Evolutionary conservation across 2,888 invertebrate genomes (phyloP).

Genomic region (Mactromeris polynyma): DNA sequence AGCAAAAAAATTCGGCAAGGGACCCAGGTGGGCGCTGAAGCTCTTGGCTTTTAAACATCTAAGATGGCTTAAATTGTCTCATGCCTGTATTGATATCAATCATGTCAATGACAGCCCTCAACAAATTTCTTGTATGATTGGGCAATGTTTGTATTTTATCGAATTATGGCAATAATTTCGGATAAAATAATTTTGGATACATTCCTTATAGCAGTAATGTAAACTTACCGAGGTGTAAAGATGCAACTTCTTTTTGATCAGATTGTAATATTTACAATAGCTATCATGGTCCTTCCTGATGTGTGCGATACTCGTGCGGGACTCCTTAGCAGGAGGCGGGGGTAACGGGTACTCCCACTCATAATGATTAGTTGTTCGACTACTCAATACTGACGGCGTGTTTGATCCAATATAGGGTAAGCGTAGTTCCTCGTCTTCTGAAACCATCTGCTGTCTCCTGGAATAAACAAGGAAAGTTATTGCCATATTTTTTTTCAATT

Average conservation of each 20-base stretch:
- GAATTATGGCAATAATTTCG: too few relatives aligned
- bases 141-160: too few relatives aligned
- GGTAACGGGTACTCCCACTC: conserved; percentile 78
- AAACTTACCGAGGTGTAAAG: conserved; percentile 81
- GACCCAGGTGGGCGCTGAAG: too few relatives aligned
- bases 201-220: too few relatives aligned
- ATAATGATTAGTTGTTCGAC: conserved; percentile 54
- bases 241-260: conserved; percentile 80
- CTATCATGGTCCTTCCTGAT: conserved; percentile 71
- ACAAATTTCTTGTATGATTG: too few relatives aligned
- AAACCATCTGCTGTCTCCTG: conserved; percentile 38
- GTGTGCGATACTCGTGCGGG: conserved; percentile 63
- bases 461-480: not conserved
- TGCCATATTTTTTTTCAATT: too few relatives aligned
- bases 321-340: conserved; percentile 75
- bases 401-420: conserved; percentile 52
- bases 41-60: too few relatives aligned
- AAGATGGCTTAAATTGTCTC: too few relatives aligned
- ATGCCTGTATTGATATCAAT: too few relatives aligned
- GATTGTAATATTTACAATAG: conserved; percentile 78
- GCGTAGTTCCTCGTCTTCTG: conserved; percentile 56
- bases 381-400: conserved; percentile 39
- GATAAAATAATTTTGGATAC: too few relatives aligned
- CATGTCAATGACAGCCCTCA: too few relatives aligned
- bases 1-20: too few relatives aligned